Evolutionary conservation across 2,113 vertebrate genomes (phyloP), one percentile per base, ranked within the genome.

Genomic region (Taxidea taxus): DNA sequence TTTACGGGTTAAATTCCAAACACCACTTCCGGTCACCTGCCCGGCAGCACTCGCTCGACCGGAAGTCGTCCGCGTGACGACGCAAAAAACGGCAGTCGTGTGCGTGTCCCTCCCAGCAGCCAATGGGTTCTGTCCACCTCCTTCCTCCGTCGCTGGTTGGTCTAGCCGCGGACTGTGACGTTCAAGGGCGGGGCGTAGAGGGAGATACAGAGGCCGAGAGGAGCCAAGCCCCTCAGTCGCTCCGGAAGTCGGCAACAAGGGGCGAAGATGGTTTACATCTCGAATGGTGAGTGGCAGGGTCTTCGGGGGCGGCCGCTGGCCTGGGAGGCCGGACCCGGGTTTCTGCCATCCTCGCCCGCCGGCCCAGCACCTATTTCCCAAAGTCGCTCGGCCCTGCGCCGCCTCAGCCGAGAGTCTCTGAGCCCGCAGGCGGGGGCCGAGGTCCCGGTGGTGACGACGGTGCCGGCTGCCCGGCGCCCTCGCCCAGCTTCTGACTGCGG

Each of bases 221-320:
- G 77, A 37, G 25, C 16, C 16, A 4, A 21, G 11, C 6, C 0
- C 2, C 13, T 7, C 14, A 1, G 42, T 62, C 6, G 20, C 44
- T 13, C 16, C 0, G n/a, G 23, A 47, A 39, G 34, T 27, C 8
- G 34, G 90, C 54, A 3, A 0, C 1, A 0, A 47, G 29, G 6
- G 64, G 37, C 0, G 0, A 95, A 70, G 44, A 99, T 99, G 99
- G 99, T 99, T 96, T 99, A 99, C 99, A 99, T 99, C 98, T 99
- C 99, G 27, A 99, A 99, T n/a, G 99, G 99, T 99, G 96, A 99
- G 98, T 95, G 29, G 34, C 2, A 3, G 23, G 13, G 23, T 4
- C 7, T 29, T 14, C 6, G 0, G 56, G 62, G 29, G 9, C 14
- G 25, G 7, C 70, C 15, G 44, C 47, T 29, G 84, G 12, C 31